Evolutionary conservation across 2,888 invertebrate species (phyloP).

Genomic region (Apamea epomidion): DNA sequence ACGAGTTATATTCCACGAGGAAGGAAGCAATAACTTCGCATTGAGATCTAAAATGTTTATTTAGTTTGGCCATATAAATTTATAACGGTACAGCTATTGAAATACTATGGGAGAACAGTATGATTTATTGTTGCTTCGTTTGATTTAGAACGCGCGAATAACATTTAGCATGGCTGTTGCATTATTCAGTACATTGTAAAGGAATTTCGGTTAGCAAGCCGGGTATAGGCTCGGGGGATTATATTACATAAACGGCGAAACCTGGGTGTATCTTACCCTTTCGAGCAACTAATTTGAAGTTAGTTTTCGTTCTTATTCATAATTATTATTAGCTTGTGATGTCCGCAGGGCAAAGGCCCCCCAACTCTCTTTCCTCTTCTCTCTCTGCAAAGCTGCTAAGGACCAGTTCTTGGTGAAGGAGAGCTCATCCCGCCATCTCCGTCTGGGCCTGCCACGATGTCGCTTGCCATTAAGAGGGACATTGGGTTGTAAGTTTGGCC

Average conservation of each 20-base stretch:
- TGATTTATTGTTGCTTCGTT: conserved; percentile 24
- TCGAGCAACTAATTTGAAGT: too few relatives aligned
- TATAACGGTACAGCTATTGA: conserved; percentile 24
- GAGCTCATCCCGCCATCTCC: too few relatives aligned
- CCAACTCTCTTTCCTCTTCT: too few relatives aligned
- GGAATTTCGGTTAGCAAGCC: background rate
- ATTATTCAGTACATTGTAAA: conserved; percentile 31
- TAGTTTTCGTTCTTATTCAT: too few relatives aligned
- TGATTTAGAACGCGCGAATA: conserved; percentile 22
- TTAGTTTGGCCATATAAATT: conserved; percentile 40
- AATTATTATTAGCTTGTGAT: too few relatives aligned
- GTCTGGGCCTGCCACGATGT: too few relatives aligned
- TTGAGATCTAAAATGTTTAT: conserved; percentile 53
- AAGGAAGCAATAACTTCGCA: conserved; percentile 57
- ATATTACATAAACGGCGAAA: background rate
- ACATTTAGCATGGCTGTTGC: conserved; percentile 29
- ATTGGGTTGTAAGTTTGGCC: too few relatives aligned
- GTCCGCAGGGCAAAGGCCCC: too few relatives aligned
- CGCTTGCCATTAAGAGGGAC: too few relatives aligned
- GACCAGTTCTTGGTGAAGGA: too few relatives aligned
- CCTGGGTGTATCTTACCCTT: too few relatives aligned
- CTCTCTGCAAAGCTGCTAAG: too few relatives aligned
- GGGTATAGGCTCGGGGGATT: background rate
- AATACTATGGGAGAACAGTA: conserved; percentile 23
- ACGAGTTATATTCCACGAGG: conserved; percentile 21